Evolutionary conservation across 2,888 invertebrate species (phyloP), one percentile per base, ranked within the genome.

Genomic region (Phyllotreta striolata): DNA sequence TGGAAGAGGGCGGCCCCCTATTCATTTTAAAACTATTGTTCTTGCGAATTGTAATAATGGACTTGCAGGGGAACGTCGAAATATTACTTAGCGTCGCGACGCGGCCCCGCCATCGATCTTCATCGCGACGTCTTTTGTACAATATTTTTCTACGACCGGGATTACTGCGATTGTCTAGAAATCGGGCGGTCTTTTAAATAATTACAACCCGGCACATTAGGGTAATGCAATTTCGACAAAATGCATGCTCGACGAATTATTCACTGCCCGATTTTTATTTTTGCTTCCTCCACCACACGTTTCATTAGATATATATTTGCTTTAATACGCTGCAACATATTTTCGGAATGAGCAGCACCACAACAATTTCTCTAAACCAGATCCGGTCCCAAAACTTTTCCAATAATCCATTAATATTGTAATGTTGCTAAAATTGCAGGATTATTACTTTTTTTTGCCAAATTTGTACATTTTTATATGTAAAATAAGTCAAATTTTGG

Each of bases 21-120:
- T 56, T 61, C 60, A 64, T 64, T 64, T 64, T 52, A 34, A 24
- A 40, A 39, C 61, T 64, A 61, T 64, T 64, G 64, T 64, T 61
- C 61, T 54, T 51, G 44, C 35, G 41, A 58, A 61, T 60, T 64
- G 57, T 56, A 64, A 64, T 64, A 61, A 64, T 61, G 56, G 61
- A 64, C 51, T 51, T 38, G 64, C 49, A 51, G 41, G 41, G 46
- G 37, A 39, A 39, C 37, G 62, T 62, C 52, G 13, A 13, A 57
- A 52, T 52, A 57, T 51, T 62, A 12, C 57, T 54, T 24, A 37
- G 40, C 41, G 54, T 24, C 40, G 57, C 40, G 24, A 24, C 24
- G 24, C 24, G 1, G 55, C 57, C 51, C 12, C 9, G 44, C 43
- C 44, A 57, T 51, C 57, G 14, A 51, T 54, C 12, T 14, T 34